Percentiles rank a stretch among this genome's conserved stretches.
Evolutionary conservation across 2,888 invertebrate genomes (phyloP).

Genomic region (Drosophila siamana): DNA sequence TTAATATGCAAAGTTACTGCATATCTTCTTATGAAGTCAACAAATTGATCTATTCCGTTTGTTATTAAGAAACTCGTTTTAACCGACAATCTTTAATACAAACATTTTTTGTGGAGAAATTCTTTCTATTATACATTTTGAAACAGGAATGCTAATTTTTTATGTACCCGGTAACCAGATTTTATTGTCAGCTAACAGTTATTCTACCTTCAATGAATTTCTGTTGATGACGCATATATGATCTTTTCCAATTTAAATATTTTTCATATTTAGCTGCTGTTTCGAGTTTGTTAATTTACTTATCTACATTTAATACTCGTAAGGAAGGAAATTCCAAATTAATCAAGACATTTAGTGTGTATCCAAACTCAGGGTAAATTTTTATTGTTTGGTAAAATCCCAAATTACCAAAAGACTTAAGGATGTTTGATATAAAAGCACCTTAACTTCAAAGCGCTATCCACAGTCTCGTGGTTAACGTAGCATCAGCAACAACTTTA

Average conservation of each 20-base stretch:
- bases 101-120: not conserved
- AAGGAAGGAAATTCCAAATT: not conserved
- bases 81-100: not conserved
- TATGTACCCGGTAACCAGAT: too few species aligned
- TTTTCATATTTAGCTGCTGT: not conserved
- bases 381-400: not conserved
- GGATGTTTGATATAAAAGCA: constrained; percentile 31
- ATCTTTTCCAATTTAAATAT: not conserved
- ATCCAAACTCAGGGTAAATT: not conserved
- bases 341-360: not conserved
- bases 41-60: not conserved
- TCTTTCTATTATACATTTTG: not conserved
- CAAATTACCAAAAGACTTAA: not conserved
- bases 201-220: not conserved
- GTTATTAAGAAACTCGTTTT: not conserved
- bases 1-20: not conserved
- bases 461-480: constrained; percentile 23
- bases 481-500: not conserved
- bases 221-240: not conserved
- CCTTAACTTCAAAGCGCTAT: not conserved
- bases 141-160: too few species aligned
- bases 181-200: not conserved
- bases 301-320: not conserved
- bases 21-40: not conserved
- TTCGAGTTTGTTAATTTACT: not conserved